Conservation (phyloP, 1,140 invertebrate species). For the Solenopsis invicta region DNA sequence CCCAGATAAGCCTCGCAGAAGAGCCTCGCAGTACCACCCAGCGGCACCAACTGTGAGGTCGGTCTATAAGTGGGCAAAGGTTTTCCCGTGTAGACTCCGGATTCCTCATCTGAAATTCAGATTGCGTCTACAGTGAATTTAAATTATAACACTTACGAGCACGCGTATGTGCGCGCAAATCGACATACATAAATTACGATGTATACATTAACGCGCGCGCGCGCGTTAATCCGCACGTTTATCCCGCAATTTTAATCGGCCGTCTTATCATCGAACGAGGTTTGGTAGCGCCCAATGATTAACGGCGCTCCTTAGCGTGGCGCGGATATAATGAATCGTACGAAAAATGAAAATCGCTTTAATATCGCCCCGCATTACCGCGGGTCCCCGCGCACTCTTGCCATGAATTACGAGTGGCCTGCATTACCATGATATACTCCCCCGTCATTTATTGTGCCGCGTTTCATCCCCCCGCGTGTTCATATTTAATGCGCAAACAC, state of each 20-base stretch:
- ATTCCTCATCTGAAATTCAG: constrained; percentile 81
- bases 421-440: constrained; percentile 51
- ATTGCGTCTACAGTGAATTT: constrained; percentile 1
- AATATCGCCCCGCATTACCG: constrained; percentile 40
- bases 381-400: neutral
- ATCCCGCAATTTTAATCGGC: neutral
- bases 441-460: constrained; percentile 23
- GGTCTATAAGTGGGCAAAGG: constrained; percentile 87
- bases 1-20: constrained; percentile 93
- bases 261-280: neutral
- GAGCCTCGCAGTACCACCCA: constrained; percentile 89
- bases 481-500: constrained; percentile 49
- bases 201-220: neutral
- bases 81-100: constrained; percentile 85
- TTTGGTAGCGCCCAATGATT: constrained; percentile 21
- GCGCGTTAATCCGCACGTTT: neutral
- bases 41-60: constrained; percentile 84
- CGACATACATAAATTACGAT: neutral
- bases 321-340: constrained; percentile 30
- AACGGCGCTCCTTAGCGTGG: neutral
- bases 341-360: constrained; percentile 49
- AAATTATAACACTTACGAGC: neutral
- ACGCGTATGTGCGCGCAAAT: neutral
- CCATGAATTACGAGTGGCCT: constrained; percentile 42
- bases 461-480: constrained; percentile 30